Evolutionary conservation across 2,113 vertebrate genomes (phyloP).

Genomic region (Emydocephalus ijimae): DNA sequence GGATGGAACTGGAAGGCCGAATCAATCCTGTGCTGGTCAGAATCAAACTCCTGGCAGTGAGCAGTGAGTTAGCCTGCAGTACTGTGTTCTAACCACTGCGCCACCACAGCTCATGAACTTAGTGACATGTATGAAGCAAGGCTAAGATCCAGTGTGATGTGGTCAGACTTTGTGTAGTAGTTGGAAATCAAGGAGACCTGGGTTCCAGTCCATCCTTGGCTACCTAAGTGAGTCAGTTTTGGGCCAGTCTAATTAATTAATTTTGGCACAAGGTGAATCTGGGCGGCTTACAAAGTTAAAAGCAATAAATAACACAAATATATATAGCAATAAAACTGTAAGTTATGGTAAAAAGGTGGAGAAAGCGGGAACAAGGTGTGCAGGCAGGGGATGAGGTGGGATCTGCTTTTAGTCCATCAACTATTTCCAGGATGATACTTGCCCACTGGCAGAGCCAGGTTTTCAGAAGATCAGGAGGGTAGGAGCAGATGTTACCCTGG

Average conservation of each 20-base stretch:
- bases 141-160: not conserved
- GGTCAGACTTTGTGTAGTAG: not conserved
- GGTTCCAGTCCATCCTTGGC: not conserved
- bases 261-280: not conserved
- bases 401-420: not conserved
- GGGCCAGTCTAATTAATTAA: not conserved
- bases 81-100: too few species aligned
- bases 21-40: too few species aligned
- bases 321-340: not conserved
- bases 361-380: not conserved
- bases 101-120: not conserved
- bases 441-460: not conserved
- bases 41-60: too few species aligned
- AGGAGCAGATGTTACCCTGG: not conserved
- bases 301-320: not conserved
- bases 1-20: too few species aligned
- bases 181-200: not conserved
- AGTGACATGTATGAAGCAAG: not conserved
- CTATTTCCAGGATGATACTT: not conserved
- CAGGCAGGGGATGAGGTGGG: not conserved
- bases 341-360: not conserved
- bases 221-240: not conserved
- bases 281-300: not conserved
- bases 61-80: too few species aligned
- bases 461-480: not conserved